Percentiles rank a stretch among this genome's conserved stretches.
These are phyloP conservation scores for Tetramorium alpestre DNA, from an alignment of 1,140 invertebrate genomes.

Conservation along the genomic window DNA sequence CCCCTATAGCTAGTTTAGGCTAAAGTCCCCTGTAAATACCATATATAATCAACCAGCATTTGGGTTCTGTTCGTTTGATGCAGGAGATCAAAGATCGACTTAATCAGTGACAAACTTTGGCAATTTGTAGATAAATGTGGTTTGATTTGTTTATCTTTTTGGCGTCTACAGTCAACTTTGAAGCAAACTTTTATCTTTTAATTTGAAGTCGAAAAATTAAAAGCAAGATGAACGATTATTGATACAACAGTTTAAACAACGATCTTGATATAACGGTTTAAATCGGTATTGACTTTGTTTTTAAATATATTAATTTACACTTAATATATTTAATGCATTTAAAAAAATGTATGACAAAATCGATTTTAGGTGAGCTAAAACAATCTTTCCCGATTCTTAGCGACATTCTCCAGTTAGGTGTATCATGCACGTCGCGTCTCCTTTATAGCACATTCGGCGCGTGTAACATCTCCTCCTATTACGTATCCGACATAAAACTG, in stretches of 20 bases:
- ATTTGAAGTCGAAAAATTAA: not conserved
- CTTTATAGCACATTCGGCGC: slow-evolving; percentile 19
- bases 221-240: not conserved
- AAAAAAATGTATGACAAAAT: not conserved
- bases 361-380: not conserved
- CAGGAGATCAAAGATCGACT: slow-evolving; percentile 23
- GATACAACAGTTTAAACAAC: too few relatives aligned
- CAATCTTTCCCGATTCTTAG: not conserved
- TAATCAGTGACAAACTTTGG: slow-evolving; percentile 4
- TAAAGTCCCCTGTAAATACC: not conserved
- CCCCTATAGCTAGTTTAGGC: slow-evolving; percentile 10
- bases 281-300: not conserved
- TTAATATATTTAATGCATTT: too few relatives aligned
- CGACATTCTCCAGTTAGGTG: not conserved
- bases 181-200: not conserved
- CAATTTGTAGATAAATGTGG: not conserved
- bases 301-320: not conserved
- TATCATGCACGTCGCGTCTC: not conserved
- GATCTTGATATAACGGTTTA: not conserved
- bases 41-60: slow-evolving; percentile 32
- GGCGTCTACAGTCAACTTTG: not conserved
- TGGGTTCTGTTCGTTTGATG: slow-evolving; percentile 21
- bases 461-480: slow-evolving; percentile 2
- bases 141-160: slow-evolving; percentile 2
- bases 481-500: slow-evolving; percentile 34